These are phyloP conservation scores for Cetoscarus ocellatus DNA, from an alignment of 2,797 vertebrate species.

Conservation along the genomic window DNA sequence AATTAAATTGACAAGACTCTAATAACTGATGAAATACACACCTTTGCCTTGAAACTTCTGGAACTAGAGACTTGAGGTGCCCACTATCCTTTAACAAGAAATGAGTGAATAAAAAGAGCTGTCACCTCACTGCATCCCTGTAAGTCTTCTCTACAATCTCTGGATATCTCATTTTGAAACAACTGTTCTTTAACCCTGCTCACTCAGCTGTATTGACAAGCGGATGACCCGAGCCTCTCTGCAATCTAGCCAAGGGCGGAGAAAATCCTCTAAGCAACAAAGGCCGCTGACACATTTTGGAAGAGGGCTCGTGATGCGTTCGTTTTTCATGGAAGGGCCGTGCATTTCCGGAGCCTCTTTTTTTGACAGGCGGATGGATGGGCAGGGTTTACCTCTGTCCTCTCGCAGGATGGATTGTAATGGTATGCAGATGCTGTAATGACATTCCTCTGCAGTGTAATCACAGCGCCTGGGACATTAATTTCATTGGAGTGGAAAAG, in stretches of 20 bases:
- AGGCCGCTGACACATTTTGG: conserved; percentile 31
- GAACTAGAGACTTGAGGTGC: not conserved
- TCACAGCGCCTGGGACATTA: conserved; percentile 58
- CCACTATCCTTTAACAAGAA: not conserved
- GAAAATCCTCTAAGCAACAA: conserved; percentile 30
- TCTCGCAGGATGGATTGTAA: conserved; percentile 65
- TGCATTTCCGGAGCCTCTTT: conserved; percentile 33
- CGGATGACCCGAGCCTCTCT: conserved; percentile 23
- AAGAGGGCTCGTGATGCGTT: conserved; percentile 24
- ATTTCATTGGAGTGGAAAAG: conserved; percentile 66
- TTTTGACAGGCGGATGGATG: conserved; percentile 65
- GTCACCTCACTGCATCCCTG: not conserved
- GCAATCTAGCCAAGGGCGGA: conserved; percentile 10
- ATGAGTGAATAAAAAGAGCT: not conserved
- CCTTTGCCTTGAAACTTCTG: not conserved
- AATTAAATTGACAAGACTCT: not conserved
- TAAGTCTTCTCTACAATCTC: conserved; percentile 7
- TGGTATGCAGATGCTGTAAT: conserved; percentile 71
- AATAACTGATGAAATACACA: conserved; percentile 5
- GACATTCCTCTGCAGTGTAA: conserved; percentile 67
- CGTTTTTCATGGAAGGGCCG: conserved; percentile 36
- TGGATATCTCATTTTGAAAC: conserved; percentile 33
- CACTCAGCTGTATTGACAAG: conserved; percentile 50
- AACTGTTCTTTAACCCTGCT: conserved; percentile 25
- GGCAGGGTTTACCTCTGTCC: conserved; percentile 67